Percentiles rank a stretch among this genome's conserved stretches.
phyloP scores from a whole-genome alignment of 2,113 vertebrate genomes.

The Ailurus styani region DNA sequence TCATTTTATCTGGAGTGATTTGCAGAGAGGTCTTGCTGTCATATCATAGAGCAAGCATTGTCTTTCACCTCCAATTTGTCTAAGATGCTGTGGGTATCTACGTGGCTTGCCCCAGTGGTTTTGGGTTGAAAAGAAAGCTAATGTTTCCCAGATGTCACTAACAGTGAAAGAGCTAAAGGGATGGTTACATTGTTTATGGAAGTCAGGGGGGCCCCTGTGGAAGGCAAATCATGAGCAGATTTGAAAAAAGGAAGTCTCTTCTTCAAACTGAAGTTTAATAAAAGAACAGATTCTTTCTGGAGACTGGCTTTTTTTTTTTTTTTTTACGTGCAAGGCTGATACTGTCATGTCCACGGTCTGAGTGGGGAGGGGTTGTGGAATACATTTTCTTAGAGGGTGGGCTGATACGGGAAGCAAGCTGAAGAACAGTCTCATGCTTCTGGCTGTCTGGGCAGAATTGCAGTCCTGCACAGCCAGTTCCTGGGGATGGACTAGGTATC shows the following conservation, averaged over 20 bases:
- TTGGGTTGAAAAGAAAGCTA: background rate
- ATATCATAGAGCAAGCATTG: background rate
- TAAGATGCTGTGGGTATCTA: background rate
- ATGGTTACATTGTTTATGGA: background rate
- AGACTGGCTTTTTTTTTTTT: conserved; percentile 71
- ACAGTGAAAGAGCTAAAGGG: background rate
- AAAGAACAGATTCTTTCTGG: conserved; percentile 78
- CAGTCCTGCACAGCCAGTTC: conserved; percentile 80
- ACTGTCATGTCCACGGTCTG: background rate
- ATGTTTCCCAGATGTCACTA: background rate
- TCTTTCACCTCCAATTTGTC: background rate
- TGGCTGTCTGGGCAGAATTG: conserved; percentile 68
- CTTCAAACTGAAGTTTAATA: conserved; percentile 56
- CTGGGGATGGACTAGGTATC: conserved; percentile 76
- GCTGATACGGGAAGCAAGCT: background rate
- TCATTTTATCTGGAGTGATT: background rate
- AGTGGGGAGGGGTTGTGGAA: background rate
- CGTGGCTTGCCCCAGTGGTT: background rate
- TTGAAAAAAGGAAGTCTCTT: background rate
- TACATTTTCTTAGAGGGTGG: conserved; percentile 47
- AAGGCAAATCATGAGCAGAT: background rate
- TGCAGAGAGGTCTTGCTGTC: background rate
- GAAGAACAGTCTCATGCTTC: conserved; percentile 63
- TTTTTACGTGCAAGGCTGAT: background rate
- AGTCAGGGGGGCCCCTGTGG: background rate